These are phyloP conservation scores for Leistus spinibarbis DNA, from an alignment of 2,888 invertebrate genomes.

Conservation along the genomic window DNA sequence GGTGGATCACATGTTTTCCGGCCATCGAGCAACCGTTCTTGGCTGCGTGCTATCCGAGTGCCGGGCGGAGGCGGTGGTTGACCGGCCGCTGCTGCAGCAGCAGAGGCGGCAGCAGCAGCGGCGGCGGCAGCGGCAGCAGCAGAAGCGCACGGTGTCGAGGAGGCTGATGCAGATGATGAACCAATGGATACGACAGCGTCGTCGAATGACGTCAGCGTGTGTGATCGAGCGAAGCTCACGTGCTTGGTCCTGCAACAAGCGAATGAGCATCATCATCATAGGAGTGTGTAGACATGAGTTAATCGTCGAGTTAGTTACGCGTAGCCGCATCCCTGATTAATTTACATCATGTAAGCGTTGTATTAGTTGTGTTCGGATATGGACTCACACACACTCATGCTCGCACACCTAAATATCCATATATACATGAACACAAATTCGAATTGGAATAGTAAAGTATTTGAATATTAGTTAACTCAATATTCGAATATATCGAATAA, in stretches of 20 bases:
- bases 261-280: conserved; percentile 4
- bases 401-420: no score
- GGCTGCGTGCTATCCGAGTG: conserved; percentile 60
- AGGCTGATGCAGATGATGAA: conserved; percentile 40
- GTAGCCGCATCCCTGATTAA: conserved; percentile 5
- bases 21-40: conserved; percentile 78
- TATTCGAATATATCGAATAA: no score
- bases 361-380: not conserved
- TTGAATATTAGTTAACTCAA: no score
- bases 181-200: conserved; percentile 63
- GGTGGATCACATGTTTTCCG: conserved; percentile 63
- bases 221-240: conserved; percentile 88
- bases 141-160: conserved; percentile 51
- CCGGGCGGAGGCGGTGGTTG: not conserved
- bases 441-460: no score
- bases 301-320: conserved; percentile 6
- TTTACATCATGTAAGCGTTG: conserved; percentile 3
- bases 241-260: conserved; percentile 74
- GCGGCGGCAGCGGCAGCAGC: not conserved
- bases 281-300: not conserved
- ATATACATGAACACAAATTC: no score
- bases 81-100: conserved; percentile 47
- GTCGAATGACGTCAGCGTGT: conserved; percentile 85
- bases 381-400: not conserved
- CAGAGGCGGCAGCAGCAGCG: not conserved